These are phyloP conservation scores for Heterotilapia buettikoferi DNA, from an alignment of 2,113 vertebrate genomes.

Conservation along the genomic window DNA sequence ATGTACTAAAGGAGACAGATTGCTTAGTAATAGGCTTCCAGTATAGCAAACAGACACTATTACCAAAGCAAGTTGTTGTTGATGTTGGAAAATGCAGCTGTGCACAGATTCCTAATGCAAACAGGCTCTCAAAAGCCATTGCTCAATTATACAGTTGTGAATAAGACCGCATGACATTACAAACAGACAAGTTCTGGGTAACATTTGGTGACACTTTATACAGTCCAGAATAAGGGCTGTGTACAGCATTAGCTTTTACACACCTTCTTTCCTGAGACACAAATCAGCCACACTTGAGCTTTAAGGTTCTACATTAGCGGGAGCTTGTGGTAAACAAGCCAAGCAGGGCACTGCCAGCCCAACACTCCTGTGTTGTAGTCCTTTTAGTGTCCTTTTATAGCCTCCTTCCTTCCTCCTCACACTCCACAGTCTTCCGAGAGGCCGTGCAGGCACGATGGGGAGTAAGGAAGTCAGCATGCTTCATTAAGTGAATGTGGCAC, in stretches of 20 bases:
- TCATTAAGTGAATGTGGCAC: slow-evolving; percentile 63
- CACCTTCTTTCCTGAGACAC: not conserved
- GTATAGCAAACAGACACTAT: not conserved
- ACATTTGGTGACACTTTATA: not conserved
- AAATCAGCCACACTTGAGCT: slow-evolving; percentile 16
- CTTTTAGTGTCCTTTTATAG: slow-evolving; percentile 68
- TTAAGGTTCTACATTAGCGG: slow-evolving; percentile 17
- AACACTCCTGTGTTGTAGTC: slow-evolving; percentile 32
- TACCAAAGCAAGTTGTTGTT: not conserved
- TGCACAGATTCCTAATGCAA: slow-evolving; percentile 8
- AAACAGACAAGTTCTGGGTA: not conserved
- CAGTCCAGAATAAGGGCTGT: not conserved
- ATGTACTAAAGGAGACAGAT: not conserved
- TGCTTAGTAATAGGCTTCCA: not conserved
- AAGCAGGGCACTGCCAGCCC: not conserved
- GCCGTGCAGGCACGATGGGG: slow-evolving; percentile 44
- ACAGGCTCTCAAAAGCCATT: not conserved
- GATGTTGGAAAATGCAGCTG: not conserved
- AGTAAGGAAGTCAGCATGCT: slow-evolving; percentile 66
- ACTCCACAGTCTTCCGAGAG: slow-evolving; percentile 38
- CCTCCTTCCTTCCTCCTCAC: slow-evolving; percentile 63
- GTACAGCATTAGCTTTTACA: slow-evolving; percentile 8
- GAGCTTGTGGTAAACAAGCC: slow-evolving; percentile 41
- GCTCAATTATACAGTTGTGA: slow-evolving; percentile 1
- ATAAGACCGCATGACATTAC: slow-evolving; percentile 1